phyloP scores from a whole-genome alignment of 2,888 invertebrate species.

The Proisotoma minuta region DNA sequence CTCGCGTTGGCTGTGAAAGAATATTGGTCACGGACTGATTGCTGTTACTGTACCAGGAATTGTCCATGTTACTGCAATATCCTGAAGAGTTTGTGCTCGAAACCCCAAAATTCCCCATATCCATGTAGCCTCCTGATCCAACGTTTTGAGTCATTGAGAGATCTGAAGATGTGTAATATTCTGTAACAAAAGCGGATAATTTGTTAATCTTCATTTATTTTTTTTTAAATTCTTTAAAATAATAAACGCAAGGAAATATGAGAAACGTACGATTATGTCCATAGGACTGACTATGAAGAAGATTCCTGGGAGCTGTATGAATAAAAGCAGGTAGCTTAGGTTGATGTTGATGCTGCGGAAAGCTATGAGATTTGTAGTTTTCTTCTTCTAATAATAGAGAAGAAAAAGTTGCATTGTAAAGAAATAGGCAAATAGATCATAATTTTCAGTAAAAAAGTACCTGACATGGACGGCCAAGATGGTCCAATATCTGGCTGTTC shows the following conservation, averaged over 20 bases:
- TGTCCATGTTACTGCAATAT: conserved; percentile 19
- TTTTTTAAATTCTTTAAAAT: not conserved
- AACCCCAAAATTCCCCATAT: conserved; percentile 21
- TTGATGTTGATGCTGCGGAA: conserved; percentile 36
- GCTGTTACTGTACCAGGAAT: conserved; percentile 11
- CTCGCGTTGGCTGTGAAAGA: conserved; percentile 23
- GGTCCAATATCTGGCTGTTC: conserved; percentile 33
- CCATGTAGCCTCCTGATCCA: too few species aligned
- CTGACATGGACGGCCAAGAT: conserved; percentile 38
- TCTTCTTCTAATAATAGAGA: conserved; percentile 36
- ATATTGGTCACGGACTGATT: conserved; percentile 21
- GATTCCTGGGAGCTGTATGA: conserved; percentile 39
- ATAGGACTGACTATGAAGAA: conserved; percentile 39
- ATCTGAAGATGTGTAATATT: conserved; percentile 10
- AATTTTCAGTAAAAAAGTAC: conserved; percentile 9
- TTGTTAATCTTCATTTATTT: not conserved
- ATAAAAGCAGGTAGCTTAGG: conserved; percentile 45
- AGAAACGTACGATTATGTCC: conserved; percentile 43
- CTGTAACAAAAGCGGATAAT: not conserved
- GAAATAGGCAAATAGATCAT: not conserved
- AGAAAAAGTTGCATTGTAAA: not conserved
- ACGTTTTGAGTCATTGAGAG: too few species aligned
- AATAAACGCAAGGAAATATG: conserved; percentile 8
- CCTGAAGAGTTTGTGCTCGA: conserved; percentile 12
- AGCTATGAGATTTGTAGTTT: conserved; percentile 35